Base-by-base conservation (phyloP, 2,888 invertebrate species). In the Zygothrica quintamaculata region DNA sequence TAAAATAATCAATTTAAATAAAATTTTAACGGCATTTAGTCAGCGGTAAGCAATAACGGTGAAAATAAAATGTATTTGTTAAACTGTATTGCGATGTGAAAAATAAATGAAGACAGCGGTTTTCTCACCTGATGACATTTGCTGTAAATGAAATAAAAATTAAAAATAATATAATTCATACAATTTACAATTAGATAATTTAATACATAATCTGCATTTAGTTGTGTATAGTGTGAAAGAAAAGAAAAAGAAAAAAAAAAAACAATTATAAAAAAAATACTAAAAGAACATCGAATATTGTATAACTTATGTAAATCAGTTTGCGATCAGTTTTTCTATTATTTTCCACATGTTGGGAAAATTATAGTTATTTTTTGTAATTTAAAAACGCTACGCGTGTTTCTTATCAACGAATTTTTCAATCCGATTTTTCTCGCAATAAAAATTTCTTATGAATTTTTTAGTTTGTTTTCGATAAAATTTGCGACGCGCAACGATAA, bases 121-220 rank as follows among this genome's bases (percentile, higher is more conserved):
- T 55, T 26, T n/a, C 22, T n/a, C n/a, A n/a, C n/a, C n/a, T n/a
- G n/a, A n/a, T 50, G 25, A 13, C 50, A 50, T 66, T 69, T 44
- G 66, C 39, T 60, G 64, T 55, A 62, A 67, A 69, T n/a, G n/a
- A 50, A 31, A 48, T 16, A 11, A 47, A 65, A 53, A 40, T 48
- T 48, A 15, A 4, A 36, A 36, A 2, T 1, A 2, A 36, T 3
- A 46, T 26, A 62, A 68, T 64, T 51, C 69, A 62, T 51, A 73
- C 31, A n/a, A 51, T 51, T 58, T 68, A 74, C 74, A 58, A 26
- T 69, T 81, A 80, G 79, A 78, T 70, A 82, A 80, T 81, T 84
- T 51, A 58, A 77, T 42, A 52, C 75, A 82, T 78, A 76, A 85
- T 74, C 78, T 70, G 60, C 74, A 77, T 51, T 55, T 79, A 79